A percentile compares a stretch with the other conserved stretches of the same genome.
phyloP scores from a whole-genome alignment of 2,113 vertebrate genomes.

The Syrrhaptes paradoxus region DNA sequence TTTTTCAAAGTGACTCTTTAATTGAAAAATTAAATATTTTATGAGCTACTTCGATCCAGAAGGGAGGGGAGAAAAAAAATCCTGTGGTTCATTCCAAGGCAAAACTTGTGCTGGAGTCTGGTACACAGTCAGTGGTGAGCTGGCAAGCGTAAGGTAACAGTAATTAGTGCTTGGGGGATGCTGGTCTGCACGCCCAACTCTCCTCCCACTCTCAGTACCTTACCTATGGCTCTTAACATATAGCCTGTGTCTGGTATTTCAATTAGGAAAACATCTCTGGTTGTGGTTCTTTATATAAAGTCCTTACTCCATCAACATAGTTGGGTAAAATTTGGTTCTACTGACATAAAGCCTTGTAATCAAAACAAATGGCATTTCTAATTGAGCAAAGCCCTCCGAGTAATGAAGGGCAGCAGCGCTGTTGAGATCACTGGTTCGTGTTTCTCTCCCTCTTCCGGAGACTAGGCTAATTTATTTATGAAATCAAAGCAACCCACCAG shows the following conservation, averaged over 20 bases:
- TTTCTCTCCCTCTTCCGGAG: conserved; percentile 38
- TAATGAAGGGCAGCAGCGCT: conserved; percentile 31
- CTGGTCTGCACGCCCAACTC: not conserved
- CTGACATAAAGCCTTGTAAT: conserved; percentile 7
- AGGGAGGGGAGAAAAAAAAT: not conserved
- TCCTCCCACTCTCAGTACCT: not conserved
- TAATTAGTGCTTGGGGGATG: not conserved
- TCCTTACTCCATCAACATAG: not conserved
- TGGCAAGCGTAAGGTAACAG: not conserved
- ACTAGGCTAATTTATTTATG: conserved; percentile 63
- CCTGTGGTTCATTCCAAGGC: not conserved
- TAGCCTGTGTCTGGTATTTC: not conserved
- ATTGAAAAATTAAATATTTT: conserved; percentile 65
- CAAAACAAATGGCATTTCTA: conserved; percentile 39
- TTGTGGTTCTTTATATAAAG: not conserved
- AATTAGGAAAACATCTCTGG: not conserved
- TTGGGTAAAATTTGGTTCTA: not conserved
- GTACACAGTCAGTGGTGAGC: accelerated
- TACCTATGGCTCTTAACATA: not conserved
- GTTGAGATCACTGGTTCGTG: not conserved
- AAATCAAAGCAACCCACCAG: conserved; percentile 61
- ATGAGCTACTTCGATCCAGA: conserved; percentile 37
- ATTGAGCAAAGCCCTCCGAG: conserved; percentile 2
- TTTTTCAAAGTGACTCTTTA: conserved; percentile 42
- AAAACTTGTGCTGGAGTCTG: not conserved